Percentiles rank a stretch among this genome's conserved stretches.
These are phyloP conservation scores for Protonibea diacanthus DNA, from an alignment of 2,797 vertebrate genomes.

Conservation along the genomic window DNA sequence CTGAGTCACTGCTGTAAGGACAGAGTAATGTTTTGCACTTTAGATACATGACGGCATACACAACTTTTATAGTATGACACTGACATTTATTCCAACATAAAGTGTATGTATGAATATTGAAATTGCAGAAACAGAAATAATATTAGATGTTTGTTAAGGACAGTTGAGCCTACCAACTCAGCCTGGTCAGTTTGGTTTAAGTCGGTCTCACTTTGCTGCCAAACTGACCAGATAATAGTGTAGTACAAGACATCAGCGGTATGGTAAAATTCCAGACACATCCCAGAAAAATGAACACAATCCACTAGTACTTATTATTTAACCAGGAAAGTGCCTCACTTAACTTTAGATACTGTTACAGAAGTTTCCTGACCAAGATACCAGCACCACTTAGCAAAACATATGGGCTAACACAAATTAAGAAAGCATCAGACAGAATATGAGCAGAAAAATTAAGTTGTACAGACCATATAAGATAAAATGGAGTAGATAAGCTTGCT, in stretches of 20 bases:
- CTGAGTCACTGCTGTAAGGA: conserved; percentile 31
- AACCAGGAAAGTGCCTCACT: background rate
- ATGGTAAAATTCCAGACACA: background rate
- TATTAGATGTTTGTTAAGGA: background rate
- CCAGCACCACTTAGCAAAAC: background rate
- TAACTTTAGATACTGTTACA: background rate
- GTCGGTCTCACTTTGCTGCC: background rate
- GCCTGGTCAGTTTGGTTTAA: background rate
- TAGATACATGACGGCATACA: conserved; percentile 4
- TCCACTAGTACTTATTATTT: background rate
- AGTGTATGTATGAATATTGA: background rate
- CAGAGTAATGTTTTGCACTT: conserved; percentile 3
- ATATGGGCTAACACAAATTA: background rate
- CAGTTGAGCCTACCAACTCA: background rate
- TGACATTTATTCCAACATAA: background rate
- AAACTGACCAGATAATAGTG: background rate
- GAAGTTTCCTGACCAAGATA: background rate
- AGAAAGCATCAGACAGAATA: background rate
- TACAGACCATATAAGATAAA: conserved; percentile 1
- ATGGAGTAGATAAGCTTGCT: background rate
- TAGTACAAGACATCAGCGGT: background rate
- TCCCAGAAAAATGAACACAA: background rate
- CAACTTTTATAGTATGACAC: background rate
- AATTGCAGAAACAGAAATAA: background rate
- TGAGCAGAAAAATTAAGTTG: background rate